Conservation (phyloP, 2,888 invertebrate genomes). For the Xylocampa areola region DNA sequence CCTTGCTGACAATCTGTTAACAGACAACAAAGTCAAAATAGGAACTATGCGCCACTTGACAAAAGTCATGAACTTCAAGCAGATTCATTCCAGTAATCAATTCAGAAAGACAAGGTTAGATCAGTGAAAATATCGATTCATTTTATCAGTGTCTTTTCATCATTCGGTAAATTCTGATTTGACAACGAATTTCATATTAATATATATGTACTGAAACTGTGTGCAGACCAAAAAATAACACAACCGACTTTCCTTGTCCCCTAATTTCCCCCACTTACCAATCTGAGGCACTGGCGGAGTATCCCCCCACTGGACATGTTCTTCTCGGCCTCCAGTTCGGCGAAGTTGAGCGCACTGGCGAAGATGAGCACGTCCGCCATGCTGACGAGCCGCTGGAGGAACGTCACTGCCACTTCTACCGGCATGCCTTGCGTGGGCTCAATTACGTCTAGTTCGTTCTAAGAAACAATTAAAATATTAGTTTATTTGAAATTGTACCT, state of each 20-base stretch:
- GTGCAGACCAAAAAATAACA: slow-evolving; percentile 45
- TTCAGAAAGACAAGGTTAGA: no score
- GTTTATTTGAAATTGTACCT: background rate
- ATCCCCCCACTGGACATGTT: slow-evolving; percentile 99
- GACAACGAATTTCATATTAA: no score
- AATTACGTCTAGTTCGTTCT: slow-evolving; percentile 99
- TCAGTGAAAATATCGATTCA: no score
- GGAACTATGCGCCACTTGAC: no score
- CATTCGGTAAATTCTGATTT: no score
- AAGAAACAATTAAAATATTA: background rate
- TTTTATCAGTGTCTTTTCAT: no score
- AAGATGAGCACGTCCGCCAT: slow-evolving; percentile 99
- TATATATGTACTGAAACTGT: no score
- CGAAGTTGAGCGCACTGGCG: slow-evolving; percentile 99
- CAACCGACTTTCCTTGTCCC: slow-evolving; percentile 17
- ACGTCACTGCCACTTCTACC: slow-evolving; percentile 98
- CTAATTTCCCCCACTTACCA: slow-evolving; percentile 90
- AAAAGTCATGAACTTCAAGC: no score
- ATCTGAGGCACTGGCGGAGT: slow-evolving; percentile 97
- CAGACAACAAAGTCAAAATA: no score
- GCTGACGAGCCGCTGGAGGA: slow-evolving; percentile 99
- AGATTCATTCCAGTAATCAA: no score
- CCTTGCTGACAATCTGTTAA: no score
- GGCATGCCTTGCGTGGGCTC: slow-evolving; percentile 99
- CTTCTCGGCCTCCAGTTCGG: slow-evolving; percentile 99